These are phyloP conservation scores for Dryadula phaetusa DNA, from an alignment of 2,888 invertebrate species.

Conservation along the genomic window DNA sequence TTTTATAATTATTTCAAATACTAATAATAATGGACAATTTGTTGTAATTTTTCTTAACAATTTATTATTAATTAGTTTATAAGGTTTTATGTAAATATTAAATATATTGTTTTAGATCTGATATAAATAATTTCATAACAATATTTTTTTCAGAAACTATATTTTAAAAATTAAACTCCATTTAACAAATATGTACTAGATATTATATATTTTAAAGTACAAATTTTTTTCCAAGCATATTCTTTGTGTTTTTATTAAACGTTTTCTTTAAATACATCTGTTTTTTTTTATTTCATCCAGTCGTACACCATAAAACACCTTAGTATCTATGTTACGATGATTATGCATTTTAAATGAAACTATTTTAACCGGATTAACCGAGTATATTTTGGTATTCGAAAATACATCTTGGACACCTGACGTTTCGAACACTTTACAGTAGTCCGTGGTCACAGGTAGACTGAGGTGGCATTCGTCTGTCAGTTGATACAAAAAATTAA, in stretches of 20 bases:
- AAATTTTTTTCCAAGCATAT: conserved; percentile 2
- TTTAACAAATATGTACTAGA: not conserved
- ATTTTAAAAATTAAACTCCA: not conserved
- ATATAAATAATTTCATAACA: not conserved
- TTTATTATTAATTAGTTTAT: conserved; percentile 15
- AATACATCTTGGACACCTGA: no score
- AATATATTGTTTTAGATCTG: conserved; percentile 1
- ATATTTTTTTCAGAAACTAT: not conserved
- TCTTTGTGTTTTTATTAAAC: conserved; percentile 15
- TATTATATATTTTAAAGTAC: not conserved
- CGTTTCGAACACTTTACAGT: no score
- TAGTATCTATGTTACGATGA: no score
- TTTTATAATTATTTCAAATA: not conserved
- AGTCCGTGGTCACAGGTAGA: no score
- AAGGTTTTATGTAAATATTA: conserved; percentile 21
- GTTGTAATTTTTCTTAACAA: conserved; percentile 11
- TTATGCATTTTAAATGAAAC: no score
- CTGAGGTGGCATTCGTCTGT: no score
- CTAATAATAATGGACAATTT: conserved; percentile 18
- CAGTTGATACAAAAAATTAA: no score
- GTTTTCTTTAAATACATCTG: conserved; percentile 21
- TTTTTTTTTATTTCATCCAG: not conserved
- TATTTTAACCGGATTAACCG: no score
- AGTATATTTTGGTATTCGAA: no score
- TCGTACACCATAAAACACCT: no score